Percentiles rank a stretch among this genome's conserved stretches.
These are phyloP conservation scores for Pituophis catenifer DNA, from an alignment of 2,113 vertebrate genomes.

Conservation along the genomic window DNA sequence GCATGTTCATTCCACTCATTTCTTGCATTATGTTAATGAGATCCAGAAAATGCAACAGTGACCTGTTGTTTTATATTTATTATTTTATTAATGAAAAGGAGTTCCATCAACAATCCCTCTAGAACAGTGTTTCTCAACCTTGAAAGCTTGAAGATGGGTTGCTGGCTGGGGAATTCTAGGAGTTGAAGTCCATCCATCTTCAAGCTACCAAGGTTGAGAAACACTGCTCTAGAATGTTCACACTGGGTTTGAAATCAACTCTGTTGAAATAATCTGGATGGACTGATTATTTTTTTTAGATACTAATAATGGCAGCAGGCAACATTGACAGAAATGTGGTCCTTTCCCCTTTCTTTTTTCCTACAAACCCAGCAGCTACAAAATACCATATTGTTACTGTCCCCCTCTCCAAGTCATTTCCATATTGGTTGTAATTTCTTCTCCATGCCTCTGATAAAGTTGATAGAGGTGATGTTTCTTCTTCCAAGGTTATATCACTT, in stretches of 20 bases:
- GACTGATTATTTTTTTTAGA: background rate
- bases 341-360: background rate
- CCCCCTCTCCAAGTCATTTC: background rate
- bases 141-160: no score
- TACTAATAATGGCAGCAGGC: background rate
- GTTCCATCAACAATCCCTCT: background rate
- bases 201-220: no score
- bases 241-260: background rate
- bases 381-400: background rate
- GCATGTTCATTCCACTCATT: background rate
- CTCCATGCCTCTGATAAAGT: background rate
- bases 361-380: background rate
- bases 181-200: no score
- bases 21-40: background rate
- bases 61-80: background rate
- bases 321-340: background rate
- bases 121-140: background rate
- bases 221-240: background rate
- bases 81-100: background rate
- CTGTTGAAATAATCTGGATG: background rate
- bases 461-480: background rate
- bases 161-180: no score
- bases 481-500: background rate
- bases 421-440: background rate
- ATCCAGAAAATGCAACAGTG: background rate